phyloP scores from a whole-genome alignment of 2,797 vertebrate species.

The Chaunax sp. region DNA sequence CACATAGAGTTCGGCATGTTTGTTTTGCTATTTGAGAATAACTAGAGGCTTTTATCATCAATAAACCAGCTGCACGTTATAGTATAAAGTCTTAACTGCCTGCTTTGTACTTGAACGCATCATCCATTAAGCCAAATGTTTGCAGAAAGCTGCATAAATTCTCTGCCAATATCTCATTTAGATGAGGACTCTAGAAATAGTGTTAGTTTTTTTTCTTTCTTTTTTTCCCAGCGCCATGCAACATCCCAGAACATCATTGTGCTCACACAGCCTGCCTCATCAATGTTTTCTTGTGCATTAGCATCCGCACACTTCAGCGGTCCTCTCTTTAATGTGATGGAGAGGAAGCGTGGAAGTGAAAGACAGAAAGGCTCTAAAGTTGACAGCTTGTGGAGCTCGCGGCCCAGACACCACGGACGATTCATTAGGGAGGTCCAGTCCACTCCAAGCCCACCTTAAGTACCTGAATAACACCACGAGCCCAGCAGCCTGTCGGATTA shows the following conservation, averaged over 20 bases:
- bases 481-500: slow-evolving; percentile 24
- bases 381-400: slow-evolving; percentile 73
- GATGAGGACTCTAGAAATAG: not conserved
- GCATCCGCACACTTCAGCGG: not conserved
- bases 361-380: slow-evolving; percentile 81
- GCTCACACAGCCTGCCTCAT: not conserved
- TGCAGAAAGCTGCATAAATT: slow-evolving; percentile 13
- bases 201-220: too few species aligned
- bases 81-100: slow-evolving; percentile 1
- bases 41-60: slow-evolving; percentile 13
- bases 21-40: slow-evolving; percentile 9
- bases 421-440: slow-evolving; percentile 70
- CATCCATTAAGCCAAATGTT: slow-evolving; percentile 4
- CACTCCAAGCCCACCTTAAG: slow-evolving; percentile 55
- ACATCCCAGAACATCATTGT: not conserved
- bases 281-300: not conserved
- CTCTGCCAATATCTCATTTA: not conserved
- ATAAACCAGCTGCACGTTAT: slow-evolving; percentile 4
- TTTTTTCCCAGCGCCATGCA: not conserved
- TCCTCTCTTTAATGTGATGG: slow-evolving; percentile 35
- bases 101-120: slow-evolving; percentile 25
- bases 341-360: slow-evolving; percentile 69
- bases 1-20: slow-evolving; percentile 7
- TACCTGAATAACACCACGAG: slow-evolving; percentile 33
- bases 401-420: slow-evolving; percentile 71